These are phyloP conservation scores for Lomographa bimaculata DNA, from an alignment of 2,888 invertebrate genomes.

Conservation along the genomic window DNA sequence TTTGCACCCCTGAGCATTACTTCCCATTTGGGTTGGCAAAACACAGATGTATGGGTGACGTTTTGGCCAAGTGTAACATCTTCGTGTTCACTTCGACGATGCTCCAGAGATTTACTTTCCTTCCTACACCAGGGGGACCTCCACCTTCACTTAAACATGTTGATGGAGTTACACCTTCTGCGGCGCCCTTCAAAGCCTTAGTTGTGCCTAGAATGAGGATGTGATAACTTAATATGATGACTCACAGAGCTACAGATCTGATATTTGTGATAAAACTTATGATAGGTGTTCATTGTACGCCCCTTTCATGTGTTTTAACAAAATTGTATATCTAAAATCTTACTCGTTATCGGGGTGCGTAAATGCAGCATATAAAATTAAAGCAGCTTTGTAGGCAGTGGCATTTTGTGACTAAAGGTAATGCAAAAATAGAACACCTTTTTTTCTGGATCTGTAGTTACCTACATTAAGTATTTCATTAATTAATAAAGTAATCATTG, in stretches of 20 bases:
- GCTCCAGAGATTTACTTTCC: conserved; percentile 88
- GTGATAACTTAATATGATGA: background rate
- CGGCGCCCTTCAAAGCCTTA: conserved; percentile 87
- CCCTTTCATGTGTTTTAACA: too few species aligned
- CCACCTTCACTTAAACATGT: conserved; percentile 86
- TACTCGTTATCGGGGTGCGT: too few species aligned
- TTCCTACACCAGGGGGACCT: conserved; percentile 85
- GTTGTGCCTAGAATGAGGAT: conserved; percentile 75
- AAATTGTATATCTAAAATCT: too few species aligned
- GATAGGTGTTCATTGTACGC: too few species aligned
- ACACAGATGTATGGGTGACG: conserved; percentile 92
- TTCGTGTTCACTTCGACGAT: conserved; percentile 89
- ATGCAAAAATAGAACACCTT: too few species aligned
- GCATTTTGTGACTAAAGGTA: too few species aligned
- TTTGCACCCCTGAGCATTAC: conserved; percentile 86
- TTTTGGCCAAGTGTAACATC: conserved; percentile 88
- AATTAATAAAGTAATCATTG: too few species aligned
- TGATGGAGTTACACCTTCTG: conserved; percentile 91
- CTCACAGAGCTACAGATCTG: background rate
- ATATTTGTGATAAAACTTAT: too few species aligned
- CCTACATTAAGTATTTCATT: too few species aligned
- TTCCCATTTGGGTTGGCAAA: conserved; percentile 91
- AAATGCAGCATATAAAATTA: too few species aligned
- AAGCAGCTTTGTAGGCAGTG: too few species aligned
- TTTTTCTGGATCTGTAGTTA: too few species aligned